These are phyloP conservation scores for Toxotes jaculatrix DNA, from an alignment of 2,113 vertebrate species.

Conservation along the genomic window DNA sequence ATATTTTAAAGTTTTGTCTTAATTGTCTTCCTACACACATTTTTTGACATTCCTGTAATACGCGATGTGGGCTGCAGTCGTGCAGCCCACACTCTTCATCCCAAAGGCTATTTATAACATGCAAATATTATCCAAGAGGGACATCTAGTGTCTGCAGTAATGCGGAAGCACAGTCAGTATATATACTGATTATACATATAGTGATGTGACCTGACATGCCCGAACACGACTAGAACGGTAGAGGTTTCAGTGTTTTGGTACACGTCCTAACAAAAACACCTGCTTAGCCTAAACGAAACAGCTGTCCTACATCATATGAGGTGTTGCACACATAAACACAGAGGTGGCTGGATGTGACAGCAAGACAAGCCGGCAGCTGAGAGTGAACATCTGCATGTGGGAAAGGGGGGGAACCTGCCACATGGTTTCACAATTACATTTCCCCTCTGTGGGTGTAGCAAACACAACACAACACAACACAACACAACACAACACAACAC, in stretches of 20 bases:
- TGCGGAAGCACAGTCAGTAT: not conserved
- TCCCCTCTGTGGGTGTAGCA: slow-evolving; percentile 10
- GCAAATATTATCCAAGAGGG: not conserved
- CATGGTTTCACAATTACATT: slow-evolving; percentile 58
- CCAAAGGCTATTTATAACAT: not conserved
- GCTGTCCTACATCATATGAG: slow-evolving; percentile 60
- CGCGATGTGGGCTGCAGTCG: slow-evolving; percentile 17
- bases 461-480: not conserved
- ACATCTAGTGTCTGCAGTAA: not conserved
- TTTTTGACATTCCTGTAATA: slow-evolving; percentile 19
- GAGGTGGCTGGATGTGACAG: slow-evolving; percentile 33
- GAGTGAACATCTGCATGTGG: slow-evolving; percentile 44
- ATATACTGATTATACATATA: not conserved
- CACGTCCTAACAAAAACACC: slow-evolving; percentile 52
- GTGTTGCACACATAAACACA: slow-evolving; percentile 13
- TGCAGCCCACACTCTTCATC: not conserved
- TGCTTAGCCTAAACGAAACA: slow-evolving; percentile 62
- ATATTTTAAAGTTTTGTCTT: too few relatives aligned
- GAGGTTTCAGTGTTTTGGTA: slow-evolving; percentile 58
- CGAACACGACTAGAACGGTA: slow-evolving; percentile 5
- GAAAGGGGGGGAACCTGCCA: slow-evolving; percentile 4
- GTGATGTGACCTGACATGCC: slow-evolving; percentile 30
- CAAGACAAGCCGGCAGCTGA: slow-evolving; percentile 47
- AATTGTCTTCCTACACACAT: slow-evolving; percentile 6
- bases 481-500: not conserved